Evolutionary conservation across 1,140 invertebrate species (phyloP).

Genomic region (Dryas iulia): DNA sequence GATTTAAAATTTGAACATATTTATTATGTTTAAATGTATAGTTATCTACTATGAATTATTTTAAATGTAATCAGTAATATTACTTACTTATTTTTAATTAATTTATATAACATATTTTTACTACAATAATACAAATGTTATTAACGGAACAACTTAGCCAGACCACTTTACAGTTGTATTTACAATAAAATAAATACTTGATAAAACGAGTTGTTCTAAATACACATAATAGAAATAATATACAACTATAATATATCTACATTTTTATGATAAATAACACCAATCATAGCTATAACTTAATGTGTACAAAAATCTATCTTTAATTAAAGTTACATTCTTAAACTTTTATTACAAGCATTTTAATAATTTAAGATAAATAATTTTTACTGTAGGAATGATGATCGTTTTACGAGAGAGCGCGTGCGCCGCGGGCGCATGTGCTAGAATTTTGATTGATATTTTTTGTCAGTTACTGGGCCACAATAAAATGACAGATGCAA

Average conservation of each 20-base stretch:
- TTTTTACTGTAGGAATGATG: slow-evolving; percentile 6
- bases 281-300: neutral
- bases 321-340: neutral
- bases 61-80: no score
- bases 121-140: no score
- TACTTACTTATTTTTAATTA: no score
- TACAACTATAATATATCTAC: neutral
- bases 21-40: no score
- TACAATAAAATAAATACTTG: neutral
- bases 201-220: neutral
- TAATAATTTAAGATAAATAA: slow-evolving; percentile 3
- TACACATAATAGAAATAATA: no score
- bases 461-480: slow-evolving; percentile 75
- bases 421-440: slow-evolving; percentile 70
- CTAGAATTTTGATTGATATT: slow-evolving; percentile 81
- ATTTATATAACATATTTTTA: no score
- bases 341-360: neutral
- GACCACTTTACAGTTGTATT: no score
- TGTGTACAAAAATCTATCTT: neutral
- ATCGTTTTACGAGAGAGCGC: slow-evolving; percentile 46
- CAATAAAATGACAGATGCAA: slow-evolving; percentile 76
- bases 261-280: no score
- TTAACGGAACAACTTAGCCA: no score
- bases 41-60: no score
- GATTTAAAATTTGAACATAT: neutral